Percentiles rank a stretch among this genome's conserved stretches.
Evolutionary conservation across 2,797 vertebrate genomes (phyloP).

Genomic region (Ficedula albicollis): DNA sequence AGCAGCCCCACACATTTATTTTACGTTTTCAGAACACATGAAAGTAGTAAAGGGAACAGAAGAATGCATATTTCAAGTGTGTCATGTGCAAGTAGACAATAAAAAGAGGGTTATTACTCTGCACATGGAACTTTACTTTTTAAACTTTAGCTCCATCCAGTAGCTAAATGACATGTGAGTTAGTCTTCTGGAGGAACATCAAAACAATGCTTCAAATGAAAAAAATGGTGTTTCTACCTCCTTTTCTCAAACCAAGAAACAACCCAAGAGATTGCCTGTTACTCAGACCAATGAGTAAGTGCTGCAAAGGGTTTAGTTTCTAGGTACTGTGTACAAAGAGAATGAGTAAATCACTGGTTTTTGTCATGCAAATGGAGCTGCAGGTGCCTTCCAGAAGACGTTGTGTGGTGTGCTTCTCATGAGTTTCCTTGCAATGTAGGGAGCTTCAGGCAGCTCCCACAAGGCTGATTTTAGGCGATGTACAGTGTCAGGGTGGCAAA

Average conservation of each 20-base stretch:
- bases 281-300: background rate
- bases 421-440: background rate
- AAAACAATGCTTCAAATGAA: background rate
- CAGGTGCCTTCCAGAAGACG: background rate
- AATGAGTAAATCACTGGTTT: background rate
- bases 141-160: background rate
- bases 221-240: rapidly evolving
- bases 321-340: too few species aligned
- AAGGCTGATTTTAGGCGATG: background rate
- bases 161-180: background rate
- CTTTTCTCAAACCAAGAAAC: background rate
- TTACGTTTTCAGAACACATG: background rate
- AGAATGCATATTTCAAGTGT: background rate
- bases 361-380: background rate
- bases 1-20: background rate
- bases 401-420: background rate
- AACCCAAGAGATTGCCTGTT: background rate
- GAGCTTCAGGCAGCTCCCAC: background rate
- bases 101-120: background rate
- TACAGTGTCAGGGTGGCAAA: background rate
- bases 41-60: background rate
- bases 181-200: background rate
- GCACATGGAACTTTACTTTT: background rate
- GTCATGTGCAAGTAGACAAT: background rate
- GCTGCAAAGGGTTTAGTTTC: background rate